phyloP scores from a whole-genome alignment of 2,888 invertebrate genomes.

The Mythimna impura region DNA sequence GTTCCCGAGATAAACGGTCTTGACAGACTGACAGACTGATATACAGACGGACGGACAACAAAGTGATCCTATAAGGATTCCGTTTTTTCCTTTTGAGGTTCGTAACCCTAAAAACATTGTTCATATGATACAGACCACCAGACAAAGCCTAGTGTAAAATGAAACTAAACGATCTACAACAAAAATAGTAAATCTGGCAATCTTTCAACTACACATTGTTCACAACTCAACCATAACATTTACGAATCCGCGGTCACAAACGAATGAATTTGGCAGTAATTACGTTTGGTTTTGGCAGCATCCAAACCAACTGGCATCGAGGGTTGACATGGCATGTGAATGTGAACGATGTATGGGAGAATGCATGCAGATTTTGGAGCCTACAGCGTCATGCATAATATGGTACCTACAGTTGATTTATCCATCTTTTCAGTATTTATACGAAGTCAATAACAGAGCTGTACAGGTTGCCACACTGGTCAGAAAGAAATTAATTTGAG shows the following conservation, averaged over 20 bases:
- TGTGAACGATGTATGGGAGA: neutral
- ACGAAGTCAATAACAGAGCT: no score
- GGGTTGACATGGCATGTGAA: neutral
- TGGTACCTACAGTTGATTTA: no score
- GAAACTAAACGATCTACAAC: neutral
- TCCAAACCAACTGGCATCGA: constrained; percentile 12
- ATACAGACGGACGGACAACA: no score
- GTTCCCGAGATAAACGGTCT: no score
- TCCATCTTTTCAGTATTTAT: no score
- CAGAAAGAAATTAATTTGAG: no score
- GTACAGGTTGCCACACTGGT: no score
- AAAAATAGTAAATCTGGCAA: constrained; percentile 2
- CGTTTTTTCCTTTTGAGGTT: no score
- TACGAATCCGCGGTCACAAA: constrained; percentile 12
- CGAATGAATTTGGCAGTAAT: constrained; percentile 42
- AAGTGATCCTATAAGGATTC: no score
- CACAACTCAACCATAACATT: constrained; percentile 15
- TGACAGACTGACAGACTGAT: no score
- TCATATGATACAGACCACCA: no score
- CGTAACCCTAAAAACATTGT: no score
- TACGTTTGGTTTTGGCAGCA: constrained; percentile 37
- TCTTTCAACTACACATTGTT: constrained; percentile 1
- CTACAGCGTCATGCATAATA: neutral
- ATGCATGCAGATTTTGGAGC: neutral
- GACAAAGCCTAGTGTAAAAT: neutral